Base-by-base conservation (phyloP, 1,140 invertebrate species). In the Apolygus lucorum region DNA sequence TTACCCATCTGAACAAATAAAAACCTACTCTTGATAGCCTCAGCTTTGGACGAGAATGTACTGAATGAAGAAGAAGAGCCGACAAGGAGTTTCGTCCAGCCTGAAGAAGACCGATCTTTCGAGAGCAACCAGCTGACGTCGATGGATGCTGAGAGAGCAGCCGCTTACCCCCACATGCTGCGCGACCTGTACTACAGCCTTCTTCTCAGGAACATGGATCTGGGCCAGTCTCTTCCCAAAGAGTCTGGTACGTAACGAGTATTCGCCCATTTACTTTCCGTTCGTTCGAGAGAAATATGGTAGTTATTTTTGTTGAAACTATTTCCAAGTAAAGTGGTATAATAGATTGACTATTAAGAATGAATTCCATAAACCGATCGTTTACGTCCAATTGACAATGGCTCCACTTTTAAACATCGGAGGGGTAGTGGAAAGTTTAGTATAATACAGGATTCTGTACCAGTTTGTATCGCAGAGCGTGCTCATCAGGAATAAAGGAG, bases 181-280 rank as follows among this genome's bases (percentile, higher is more conserved):
- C 29, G 63, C 14, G 68, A 65, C 13, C 34, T 63, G 4, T 52
- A 64, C 25, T 70, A 70, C 34, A 42, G 42, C 2, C 25, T 70
- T n/a, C 34, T 70, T 28, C 29, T 70, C 17, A 29, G 68, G 22
- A 70, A 70, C 26, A 24, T 63, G 1, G 68, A 63, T 1, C 42
- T 70, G 2, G 63, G 34, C 4, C 62, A 70, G 27, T 42, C 28
- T 24, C 29, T 70, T 65, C 68, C 62, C 21, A 70, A 29, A 24
- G 68, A 70, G 17, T 62, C 68, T 26, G 68, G 68, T 70, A 21
- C 59, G 17, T 62, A 62, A 63, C 34, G 17, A 8, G 17, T 42
- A 42, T 42, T 42, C 17, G 34, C n/a, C n/a, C n/a, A 42, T 42
- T 42, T 4, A 42, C 34, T 42, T 42, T 17, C 17, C 4, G 34